These are phyloP conservation scores for Dromaius novaehollandiae DNA, from an alignment of 2,113 vertebrate species.

Conservation along the genomic window DNA sequence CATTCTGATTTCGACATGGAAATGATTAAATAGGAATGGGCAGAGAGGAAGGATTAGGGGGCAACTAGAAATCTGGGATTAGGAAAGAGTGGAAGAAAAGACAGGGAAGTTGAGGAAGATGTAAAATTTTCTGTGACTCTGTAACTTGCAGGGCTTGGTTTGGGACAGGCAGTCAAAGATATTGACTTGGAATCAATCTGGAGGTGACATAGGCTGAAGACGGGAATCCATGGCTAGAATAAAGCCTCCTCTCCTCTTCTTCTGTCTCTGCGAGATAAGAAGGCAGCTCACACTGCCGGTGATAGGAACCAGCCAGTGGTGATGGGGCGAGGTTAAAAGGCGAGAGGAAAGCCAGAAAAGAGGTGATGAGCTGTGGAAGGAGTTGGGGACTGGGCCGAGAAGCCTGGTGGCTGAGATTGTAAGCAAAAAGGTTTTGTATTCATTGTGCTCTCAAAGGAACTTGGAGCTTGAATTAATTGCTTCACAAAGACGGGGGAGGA, in stretches of 20 bases:
- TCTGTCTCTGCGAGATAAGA: neutral
- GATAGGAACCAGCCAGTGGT: neutral
- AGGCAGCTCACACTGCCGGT: neutral
- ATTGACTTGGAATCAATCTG: neutral
- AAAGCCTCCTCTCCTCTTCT: neutral
- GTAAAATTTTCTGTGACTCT: neutral
- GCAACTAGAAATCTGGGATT: neutral
- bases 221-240: neutral
- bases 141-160: neutral
- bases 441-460: neutral
- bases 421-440: neutral
- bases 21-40: neutral
- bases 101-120: neutral
- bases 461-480: neutral
- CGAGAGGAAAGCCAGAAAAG: neutral
- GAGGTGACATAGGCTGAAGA: neutral
- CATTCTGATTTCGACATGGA: neutral
- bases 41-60: neutral
- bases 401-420: neutral
- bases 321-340: neutral
- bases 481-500: neutral
- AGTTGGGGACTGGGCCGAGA: neutral
- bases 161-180: neutral
- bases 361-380: neutral
- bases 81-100: neutral